Conservation (phyloP, 1,140 invertebrate genomes). For the Hycleus phaleratus region DNA sequence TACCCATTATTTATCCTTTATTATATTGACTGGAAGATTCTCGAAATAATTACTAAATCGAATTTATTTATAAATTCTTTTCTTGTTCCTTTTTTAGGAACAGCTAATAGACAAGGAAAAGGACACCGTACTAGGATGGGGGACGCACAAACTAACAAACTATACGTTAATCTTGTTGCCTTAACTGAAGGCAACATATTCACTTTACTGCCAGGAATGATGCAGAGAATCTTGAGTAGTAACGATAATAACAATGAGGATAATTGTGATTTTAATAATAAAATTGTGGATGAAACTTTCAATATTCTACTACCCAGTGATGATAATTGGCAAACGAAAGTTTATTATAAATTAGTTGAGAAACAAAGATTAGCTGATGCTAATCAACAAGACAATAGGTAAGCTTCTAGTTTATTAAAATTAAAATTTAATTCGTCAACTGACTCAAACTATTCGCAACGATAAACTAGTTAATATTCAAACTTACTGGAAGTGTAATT, state of each 20-base stretch:
- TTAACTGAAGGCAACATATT: slow-evolving; percentile 46
- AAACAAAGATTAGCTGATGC: slow-evolving; percentile 48
- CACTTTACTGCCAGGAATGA: slow-evolving; percentile 42
- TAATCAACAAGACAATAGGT: slow-evolving; percentile 3
- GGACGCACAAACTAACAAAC: slow-evolving; percentile 20
- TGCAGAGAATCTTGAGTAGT: slow-evolving; percentile 26
- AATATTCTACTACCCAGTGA: slow-evolving; percentile 55
- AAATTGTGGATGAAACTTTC: slow-evolving; percentile 28
- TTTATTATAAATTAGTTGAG: slow-evolving; percentile 65
- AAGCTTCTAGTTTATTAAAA: not conserved
- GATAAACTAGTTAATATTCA: no score
- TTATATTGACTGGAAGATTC: not conserved
- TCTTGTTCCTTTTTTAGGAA: not conserved
- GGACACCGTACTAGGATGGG: slow-evolving; percentile 7
- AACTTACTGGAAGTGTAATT: no score
- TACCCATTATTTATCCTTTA: not conserved
- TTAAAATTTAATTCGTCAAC: not conserved
- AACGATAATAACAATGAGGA: slow-evolving; percentile 10
- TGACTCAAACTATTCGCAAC: no score
- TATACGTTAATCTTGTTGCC: slow-evolving; percentile 47
- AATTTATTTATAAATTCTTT: not conserved
- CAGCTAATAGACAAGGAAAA: not conserved
- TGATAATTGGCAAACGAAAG: slow-evolving; percentile 60
- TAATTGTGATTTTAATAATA: slow-evolving; percentile 17
- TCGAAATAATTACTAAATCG: not conserved